Percentiles rank a stretch among this genome's conserved stretches.
phyloP scores from a whole-genome alignment of 2,888 invertebrate species.

The Drosophila diplacantha region DNA sequence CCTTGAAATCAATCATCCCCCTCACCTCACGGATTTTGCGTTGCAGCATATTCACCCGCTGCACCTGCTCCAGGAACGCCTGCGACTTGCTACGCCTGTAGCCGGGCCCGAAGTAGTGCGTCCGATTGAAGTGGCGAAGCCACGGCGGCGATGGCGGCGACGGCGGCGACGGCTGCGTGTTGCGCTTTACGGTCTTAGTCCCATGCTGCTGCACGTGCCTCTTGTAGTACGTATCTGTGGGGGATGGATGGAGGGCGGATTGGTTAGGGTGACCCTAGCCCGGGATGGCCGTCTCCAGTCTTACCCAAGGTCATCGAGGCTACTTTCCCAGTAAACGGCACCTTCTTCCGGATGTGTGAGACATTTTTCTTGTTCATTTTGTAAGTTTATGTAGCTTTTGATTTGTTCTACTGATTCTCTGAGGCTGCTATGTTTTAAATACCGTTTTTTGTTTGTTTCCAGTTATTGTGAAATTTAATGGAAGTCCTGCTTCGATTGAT shows the following conservation, averaged over 20 bases:
- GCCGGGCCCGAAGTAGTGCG: constrained; percentile 15
- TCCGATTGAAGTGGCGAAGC: constrained; percentile 1
- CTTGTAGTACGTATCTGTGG: constrained; percentile 18
- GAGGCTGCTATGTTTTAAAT: too few relatives aligned
- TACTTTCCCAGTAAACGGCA: too few relatives aligned
- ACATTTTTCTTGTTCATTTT: accelerated
- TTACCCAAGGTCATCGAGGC: neutral
- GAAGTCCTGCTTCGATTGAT: too few relatives aligned
- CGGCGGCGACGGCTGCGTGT: too few relatives aligned
- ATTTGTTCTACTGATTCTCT: too few relatives aligned
- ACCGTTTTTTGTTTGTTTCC: too few relatives aligned
- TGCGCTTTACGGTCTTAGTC: neutral
- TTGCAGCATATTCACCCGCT: neutral
- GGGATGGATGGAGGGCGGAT: neutral
- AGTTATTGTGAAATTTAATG: too few relatives aligned
- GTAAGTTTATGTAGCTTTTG: neutral
- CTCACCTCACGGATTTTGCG: neutral
- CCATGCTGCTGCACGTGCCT: neutral
- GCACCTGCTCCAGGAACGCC: too few relatives aligned
- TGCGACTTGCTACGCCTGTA: neutral
- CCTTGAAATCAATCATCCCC: neutral
- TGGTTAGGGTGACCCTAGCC: neutral
- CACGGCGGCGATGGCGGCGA: neutral
- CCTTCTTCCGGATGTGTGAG: neutral
- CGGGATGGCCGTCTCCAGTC: neutral